phyloP scores from a whole-genome alignment of 2,797 vertebrate species.

The Labeo calbasu region DNA sequence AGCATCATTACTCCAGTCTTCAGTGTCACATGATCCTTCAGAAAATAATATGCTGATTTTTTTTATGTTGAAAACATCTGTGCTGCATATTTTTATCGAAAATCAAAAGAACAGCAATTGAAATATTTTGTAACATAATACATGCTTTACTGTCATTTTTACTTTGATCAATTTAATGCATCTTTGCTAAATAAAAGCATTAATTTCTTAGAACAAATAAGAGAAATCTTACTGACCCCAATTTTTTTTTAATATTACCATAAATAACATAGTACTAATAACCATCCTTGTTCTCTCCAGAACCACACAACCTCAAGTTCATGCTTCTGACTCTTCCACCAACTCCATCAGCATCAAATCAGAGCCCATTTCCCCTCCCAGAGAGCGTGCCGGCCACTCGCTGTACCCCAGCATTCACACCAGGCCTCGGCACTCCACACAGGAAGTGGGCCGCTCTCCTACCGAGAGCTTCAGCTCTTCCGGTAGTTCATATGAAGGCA shows the following conservation, averaged over 20 bases:
- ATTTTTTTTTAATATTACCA: not conserved
- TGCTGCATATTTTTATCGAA: not conserved
- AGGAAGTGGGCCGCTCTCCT: slow-evolving; percentile 88
- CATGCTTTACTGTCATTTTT: not conserved
- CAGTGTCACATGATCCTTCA: not conserved
- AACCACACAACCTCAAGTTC: slow-evolving; percentile 81
- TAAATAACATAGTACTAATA: not conserved
- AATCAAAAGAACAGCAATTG: not conserved
- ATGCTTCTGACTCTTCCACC: slow-evolving; percentile 85
- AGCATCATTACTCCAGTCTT: not conserved
- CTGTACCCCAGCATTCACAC: slow-evolving; percentile 74
- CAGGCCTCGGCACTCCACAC: slow-evolving; percentile 73
- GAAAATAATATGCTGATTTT: not conserved
- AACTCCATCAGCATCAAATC: slow-evolving; percentile 92
- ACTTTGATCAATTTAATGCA: not conserved
- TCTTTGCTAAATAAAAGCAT: not conserved
- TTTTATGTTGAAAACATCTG: not conserved
- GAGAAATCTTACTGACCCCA: too few species aligned
- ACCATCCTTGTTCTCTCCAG: slow-evolving; percentile 66
- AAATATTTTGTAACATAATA: not conserved
- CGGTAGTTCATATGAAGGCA: slow-evolving; percentile 93
- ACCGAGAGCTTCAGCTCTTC: slow-evolving; percentile 93
- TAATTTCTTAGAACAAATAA: not conserved
- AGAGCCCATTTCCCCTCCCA: slow-evolving; percentile 91
- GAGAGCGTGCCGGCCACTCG: slow-evolving; percentile 84